Evolutionary conservation across 2,888 invertebrate species (phyloP).

Genomic region (Amphipyra tragopoginis): DNA sequence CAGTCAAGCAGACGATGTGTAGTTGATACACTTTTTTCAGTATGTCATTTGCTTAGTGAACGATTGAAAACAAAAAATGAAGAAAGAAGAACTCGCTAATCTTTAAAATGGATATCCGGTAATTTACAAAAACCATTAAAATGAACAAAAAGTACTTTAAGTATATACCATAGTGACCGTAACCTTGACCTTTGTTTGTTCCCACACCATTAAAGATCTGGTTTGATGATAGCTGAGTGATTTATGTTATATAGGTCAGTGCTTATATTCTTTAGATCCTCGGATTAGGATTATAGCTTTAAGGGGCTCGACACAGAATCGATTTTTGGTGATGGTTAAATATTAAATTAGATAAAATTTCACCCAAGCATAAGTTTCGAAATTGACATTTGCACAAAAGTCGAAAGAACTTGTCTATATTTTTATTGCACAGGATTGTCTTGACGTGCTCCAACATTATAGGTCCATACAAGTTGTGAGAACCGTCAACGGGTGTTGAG

Average conservation of each 20-base stretch:
- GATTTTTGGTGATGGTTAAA: background rate
- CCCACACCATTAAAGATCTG: conserved; percentile 18
- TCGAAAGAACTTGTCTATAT: too few relatives aligned
- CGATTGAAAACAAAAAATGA: background rate
- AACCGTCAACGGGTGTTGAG: background rate
- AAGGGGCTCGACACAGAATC: conserved; percentile 6
- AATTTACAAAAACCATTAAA: background rate
- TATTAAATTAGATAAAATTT: too few relatives aligned
- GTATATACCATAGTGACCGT: background rate
- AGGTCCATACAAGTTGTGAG: background rate
- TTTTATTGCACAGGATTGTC: too few relatives aligned
- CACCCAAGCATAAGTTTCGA: too few relatives aligned
- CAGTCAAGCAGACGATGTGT: too few relatives aligned
- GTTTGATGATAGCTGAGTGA: conserved; percentile 10
- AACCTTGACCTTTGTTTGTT: conserved; percentile 5
- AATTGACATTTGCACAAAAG: too few relatives aligned
- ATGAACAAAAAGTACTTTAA: background rate
- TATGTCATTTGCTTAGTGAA: background rate
- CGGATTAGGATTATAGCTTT: conserved; percentile 4
- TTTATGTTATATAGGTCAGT: too few relatives aligned
- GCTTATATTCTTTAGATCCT: background rate
- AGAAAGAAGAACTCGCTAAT: background rate
- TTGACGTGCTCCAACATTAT: too few relatives aligned
- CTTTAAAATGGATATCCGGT: background rate
- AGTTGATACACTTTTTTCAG: too few relatives aligned